These are phyloP conservation scores for Gadopsis bispinosus DNA, from an alignment of 2,797 vertebrate species.

Conservation along the genomic window DNA sequence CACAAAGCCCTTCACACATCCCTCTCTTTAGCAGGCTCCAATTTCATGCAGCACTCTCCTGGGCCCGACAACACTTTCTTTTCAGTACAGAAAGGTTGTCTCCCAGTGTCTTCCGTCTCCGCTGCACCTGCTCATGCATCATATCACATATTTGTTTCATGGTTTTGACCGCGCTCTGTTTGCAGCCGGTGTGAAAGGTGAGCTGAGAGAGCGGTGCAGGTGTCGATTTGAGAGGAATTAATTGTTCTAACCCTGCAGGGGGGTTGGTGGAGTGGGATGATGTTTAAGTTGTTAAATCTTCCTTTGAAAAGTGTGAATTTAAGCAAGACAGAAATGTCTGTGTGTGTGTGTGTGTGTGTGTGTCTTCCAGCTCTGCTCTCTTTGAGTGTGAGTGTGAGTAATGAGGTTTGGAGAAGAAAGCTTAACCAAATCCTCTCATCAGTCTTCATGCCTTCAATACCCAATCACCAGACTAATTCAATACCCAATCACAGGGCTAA, in stretches of 20 bases:
- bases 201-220: conserved; percentile 19
- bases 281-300: conserved; percentile 55
- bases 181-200: conserved; percentile 50
- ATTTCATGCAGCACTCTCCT: conserved; percentile 69
- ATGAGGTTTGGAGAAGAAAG: conserved; percentile 83
- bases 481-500: conserved; percentile 84
- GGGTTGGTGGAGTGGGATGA: conserved; percentile 17
- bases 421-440: conserved; percentile 83
- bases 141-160: conserved; percentile 47
- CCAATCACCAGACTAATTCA: conserved; percentile 83
- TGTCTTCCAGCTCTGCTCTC: conserved; percentile 54
- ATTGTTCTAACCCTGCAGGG: conserved; percentile 41
- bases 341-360: conserved; percentile 15
- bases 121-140: conserved; percentile 48
- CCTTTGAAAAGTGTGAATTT: conserved; percentile 43
- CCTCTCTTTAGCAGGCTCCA: conserved; percentile 72
- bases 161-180: conserved; percentile 42
- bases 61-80: conserved; percentile 66
- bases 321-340: conserved; percentile 39
- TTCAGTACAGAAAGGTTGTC: conserved; percentile 57
- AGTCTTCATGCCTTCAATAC: conserved; percentile 82
- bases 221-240: conserved; percentile 34
- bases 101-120: conserved; percentile 49
- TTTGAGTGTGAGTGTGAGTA: conserved; percentile 79
- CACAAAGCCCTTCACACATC: conserved; percentile 78